Conservation (phyloP, 2,888 invertebrate species). For the Cheilosia pagana region DNA sequence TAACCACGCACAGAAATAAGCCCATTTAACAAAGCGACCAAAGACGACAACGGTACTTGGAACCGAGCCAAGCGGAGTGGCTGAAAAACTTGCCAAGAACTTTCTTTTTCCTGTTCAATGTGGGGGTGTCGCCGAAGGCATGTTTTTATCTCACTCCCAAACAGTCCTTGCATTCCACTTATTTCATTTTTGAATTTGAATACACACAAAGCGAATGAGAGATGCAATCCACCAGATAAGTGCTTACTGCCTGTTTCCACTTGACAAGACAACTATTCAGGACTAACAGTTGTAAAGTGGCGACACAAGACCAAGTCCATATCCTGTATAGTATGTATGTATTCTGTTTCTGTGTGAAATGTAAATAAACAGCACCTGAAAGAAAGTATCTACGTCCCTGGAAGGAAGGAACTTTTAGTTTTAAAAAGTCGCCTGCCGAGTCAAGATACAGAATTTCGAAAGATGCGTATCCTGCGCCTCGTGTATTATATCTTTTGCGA, state of each 20-base stretch:
- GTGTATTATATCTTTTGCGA: conserved; percentile 17
- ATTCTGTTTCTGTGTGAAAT: conserved; percentile 50
- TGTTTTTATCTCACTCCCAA: conserved; percentile 32
- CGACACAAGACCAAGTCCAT: conserved; percentile 13
- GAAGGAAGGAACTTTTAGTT: conserved; percentile 28
- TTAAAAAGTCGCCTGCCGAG: conserved; percentile 47
- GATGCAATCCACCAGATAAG: conserved; percentile 69
- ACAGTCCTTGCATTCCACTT: conserved; percentile 34
- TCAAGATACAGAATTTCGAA: conserved; percentile 45
- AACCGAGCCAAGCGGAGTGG: conserved; percentile 47
- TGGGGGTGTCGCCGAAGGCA: conserved; percentile 26
- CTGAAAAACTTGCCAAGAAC: conserved; percentile 26
- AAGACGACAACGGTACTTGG: conserved; percentile 55
- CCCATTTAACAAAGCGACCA: conserved; percentile 44
- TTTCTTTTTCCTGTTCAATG: conserved; percentile 42
- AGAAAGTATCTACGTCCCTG: conserved; percentile 32
- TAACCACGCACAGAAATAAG: conserved; percentile 66
- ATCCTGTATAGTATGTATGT: conserved; percentile 17
- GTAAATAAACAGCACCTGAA: conserved; percentile 51
- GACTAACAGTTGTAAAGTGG: conserved; percentile 66
- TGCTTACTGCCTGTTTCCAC: conserved; percentile 63
- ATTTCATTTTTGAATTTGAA: conserved; percentile 22
- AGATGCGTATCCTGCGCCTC: conserved; percentile 43
- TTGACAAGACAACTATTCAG: conserved; percentile 69
- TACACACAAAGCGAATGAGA: conserved; percentile 47